Base-by-base conservation (phyloP, 2,797 vertebrate species). In the Lepilemur septentrionalis region DNA sequence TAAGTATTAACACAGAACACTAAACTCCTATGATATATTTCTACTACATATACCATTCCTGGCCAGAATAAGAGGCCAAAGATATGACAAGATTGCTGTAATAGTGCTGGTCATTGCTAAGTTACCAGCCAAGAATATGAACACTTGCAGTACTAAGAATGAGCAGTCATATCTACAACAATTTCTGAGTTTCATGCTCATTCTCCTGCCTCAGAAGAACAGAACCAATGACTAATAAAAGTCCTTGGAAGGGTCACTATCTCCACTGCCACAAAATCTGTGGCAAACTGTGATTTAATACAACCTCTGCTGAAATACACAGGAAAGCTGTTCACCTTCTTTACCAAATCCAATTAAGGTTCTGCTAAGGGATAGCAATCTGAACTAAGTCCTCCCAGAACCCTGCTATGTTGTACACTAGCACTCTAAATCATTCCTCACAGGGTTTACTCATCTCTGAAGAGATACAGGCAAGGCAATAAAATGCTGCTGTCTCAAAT, bases 351-450 rank as follows among this genome's bases (percentile, higher is more conserved):
- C 48, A 95, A 46, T 28, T 89, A 93, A 85, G 93, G 84, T 61
- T 97, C 72, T 90, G 46, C n/a, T 89, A 94, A 96, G 48, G 76
- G 90, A 65, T 1, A 95, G 43, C n/a, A 7, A 88, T 88, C 76
- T 85, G 80, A 91, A 89, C 9, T 18, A 57, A 17, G 30, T 67
- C 91, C 79, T 57, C 69, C 80, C 84, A 97, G 94, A 97, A 82
- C 70, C 82, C 89, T 67, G 86, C 18, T 48, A 65, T 38, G 50
- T 13, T 93, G 80, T 57, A 79, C 15, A 65, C 90, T n/a, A 72
- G 32, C 84, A 89, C 35, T 90, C 55, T 88, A 97, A 96, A 94
- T 35, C 89, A 86, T 82, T 97, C 93, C 92, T 95, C 93, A 52
- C 22, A 75, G 61, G 61, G 65, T 91, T 93, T 67, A 92, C 55